phyloP scores from a whole-genome alignment of 2,797 vertebrate species.

The Scolopax bukidnonensis region DNA sequence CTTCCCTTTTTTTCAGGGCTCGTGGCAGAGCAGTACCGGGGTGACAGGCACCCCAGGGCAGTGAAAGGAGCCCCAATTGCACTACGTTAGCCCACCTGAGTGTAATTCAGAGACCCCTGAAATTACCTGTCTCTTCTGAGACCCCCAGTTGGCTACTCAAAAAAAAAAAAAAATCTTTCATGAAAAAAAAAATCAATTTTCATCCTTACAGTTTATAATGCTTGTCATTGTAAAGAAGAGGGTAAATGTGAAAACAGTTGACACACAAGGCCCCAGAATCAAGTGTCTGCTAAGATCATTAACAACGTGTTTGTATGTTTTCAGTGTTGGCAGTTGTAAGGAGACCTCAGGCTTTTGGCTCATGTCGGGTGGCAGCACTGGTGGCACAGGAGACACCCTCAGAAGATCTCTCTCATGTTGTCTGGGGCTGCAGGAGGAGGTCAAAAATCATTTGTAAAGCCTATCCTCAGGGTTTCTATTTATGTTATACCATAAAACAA shows the following conservation, averaged over 20 bases:
- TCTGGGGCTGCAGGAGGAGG: background rate
- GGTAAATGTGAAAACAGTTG: constrained; percentile 25
- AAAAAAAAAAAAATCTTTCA: background rate
- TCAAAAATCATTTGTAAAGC: background rate
- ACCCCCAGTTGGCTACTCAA: background rate
- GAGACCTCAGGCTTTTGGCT: background rate
- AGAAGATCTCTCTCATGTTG: background rate
- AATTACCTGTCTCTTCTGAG: background rate
- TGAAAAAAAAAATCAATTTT: background rate
- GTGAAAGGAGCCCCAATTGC: background rate
- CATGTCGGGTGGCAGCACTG: rapidly evolving
- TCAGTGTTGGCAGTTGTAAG: background rate
- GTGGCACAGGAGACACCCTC: rapidly evolving
- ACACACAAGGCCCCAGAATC: background rate
- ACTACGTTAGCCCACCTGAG: background rate
- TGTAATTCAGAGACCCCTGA: background rate
- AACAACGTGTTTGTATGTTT: background rate
- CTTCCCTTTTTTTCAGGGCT: background rate
- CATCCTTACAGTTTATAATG: background rate
- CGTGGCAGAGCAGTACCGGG: rapidly evolving
- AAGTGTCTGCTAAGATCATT: constrained; percentile 21
- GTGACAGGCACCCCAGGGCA: background rate
- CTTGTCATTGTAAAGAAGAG: background rate
- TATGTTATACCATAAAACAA: background rate
- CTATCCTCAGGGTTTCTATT: background rate